Percentiles rank a stretch among this genome's conserved stretches.
phyloP scores from a whole-genome alignment of 1,140 invertebrate species.

The Conus ventricosus region DNA sequence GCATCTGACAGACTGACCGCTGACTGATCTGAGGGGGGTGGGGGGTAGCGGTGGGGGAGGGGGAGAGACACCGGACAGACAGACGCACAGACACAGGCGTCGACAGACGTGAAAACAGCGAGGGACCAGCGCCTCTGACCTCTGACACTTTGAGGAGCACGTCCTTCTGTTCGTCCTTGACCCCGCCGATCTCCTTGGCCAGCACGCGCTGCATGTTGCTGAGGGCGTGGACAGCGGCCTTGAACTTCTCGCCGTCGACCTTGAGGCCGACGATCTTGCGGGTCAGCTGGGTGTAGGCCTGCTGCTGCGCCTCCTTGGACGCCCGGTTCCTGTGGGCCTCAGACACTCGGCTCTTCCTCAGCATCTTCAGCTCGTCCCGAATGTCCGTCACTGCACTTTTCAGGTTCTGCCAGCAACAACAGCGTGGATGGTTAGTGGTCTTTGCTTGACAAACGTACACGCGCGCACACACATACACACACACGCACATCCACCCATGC shows the following conservation, averaged over 20 bases:
- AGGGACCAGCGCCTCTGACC: not conserved
- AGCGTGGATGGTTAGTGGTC: too few species aligned
- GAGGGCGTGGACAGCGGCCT: constrained; percentile 32
- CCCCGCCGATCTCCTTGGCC: constrained; percentile 32
- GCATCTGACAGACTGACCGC: too few species aligned
- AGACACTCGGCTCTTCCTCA: constrained; percentile 1
- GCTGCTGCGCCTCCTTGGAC: constrained; percentile 1
- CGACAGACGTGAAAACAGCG: too few species aligned
- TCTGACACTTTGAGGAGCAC: constrained; percentile 23
- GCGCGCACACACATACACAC: not conserved
- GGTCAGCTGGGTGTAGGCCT: constrained; percentile 6
- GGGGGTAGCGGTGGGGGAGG: too few species aligned
- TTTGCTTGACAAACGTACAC: not conserved
- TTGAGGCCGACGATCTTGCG: constrained; percentile 20
- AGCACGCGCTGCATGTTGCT: constrained; percentile 34
- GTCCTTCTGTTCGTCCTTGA: constrained; percentile 36
- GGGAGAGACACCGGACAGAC: too few species aligned
- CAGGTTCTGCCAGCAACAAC: not conserved
- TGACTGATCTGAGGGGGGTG: too few species aligned
- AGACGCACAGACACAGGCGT: too few species aligned
- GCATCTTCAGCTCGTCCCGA: constrained; percentile 29
- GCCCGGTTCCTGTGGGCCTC: not conserved
- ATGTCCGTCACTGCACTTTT: constrained; percentile 6
- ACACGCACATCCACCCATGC: not conserved
- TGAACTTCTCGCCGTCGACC: constrained; percentile 36